Base-by-base conservation (phyloP, 2,797 vertebrate species). In the Lateolabrax maculatus region DNA sequence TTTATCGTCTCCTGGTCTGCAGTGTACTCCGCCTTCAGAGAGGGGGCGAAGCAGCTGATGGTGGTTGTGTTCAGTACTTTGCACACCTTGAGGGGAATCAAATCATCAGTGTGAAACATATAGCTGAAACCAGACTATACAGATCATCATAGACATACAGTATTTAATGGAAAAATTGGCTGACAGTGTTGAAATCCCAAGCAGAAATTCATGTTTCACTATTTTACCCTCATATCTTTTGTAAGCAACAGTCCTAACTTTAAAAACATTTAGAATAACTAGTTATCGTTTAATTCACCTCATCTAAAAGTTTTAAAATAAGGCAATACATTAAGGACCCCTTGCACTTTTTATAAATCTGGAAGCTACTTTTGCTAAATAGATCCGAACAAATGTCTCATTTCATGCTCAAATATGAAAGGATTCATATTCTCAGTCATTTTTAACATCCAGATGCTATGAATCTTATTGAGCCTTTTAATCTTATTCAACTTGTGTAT, bases 41-140 rank as follows among this genome's bases (percentile, higher is more conserved):
- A 95, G 0, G 98, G 98, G 0, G 98, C 97, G 27, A 97, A 96
- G 89, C 98, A 99, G 78, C 94, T 95, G 83, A 99, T 96, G 0
- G 95, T 96, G 11, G 97, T 98, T 27, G 96, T 93, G 46, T 99
- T 98, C 63, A 98, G 90, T 51, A 95, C 96, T 89, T 95, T 96
- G 84, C 98, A 99, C 37, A 98, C 96, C 98, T 99, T 87, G 25
- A 79, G n/a, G 62, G 36, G n/a, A 74, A 58, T 62, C 31, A 37
- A 23, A 52, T 23, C 62, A 70, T 4, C 10, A 21, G 11, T 51
- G 51, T 23, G 39, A 43, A 29, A 61, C 8, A 36, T 61, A 52
- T 48, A 34, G n/a, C 13, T 6, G 16, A 51, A 48, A 67, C 15
- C 6, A 55, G 6, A 53, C 60, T 31, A 5, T 13, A 39, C 5